Conservation (phyloP, 1,140 invertebrate genomes). For the Neelides sp. region DNA sequence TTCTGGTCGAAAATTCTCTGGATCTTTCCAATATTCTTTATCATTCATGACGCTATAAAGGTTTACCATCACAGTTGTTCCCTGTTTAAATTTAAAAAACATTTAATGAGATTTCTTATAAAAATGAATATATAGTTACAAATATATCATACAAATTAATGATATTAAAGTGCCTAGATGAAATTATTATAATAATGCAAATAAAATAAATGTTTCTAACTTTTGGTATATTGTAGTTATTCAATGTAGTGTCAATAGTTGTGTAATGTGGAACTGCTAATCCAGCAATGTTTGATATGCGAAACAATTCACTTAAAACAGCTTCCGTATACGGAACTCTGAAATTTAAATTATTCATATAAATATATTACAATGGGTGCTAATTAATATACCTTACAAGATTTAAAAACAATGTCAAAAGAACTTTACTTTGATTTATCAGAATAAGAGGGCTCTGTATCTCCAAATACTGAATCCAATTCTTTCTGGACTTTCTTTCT, state of each 20-base stretch:
- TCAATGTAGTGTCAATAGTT: too few relatives aligned
- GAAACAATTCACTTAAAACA: slow-evolving; percentile 37
- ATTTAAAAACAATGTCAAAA: neutral
- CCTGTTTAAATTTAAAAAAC: slow-evolving; percentile 46
- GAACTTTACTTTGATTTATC: slow-evolving; percentile 34
- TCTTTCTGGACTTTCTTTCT: slow-evolving; percentile 40
- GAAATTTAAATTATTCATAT: slow-evolving; percentile 27
- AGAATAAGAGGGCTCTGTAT: slow-evolving; percentile 34
- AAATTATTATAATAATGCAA: too few relatives aligned
- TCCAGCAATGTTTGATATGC: slow-evolving; percentile 22
- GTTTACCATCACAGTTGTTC: slow-evolving; percentile 69
- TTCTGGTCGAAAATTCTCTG: slow-evolving; percentile 59
- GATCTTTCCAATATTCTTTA: slow-evolving; percentile 52
- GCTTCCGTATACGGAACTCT: slow-evolving; percentile 52
- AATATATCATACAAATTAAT: neutral
- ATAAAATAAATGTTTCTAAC: neutral
- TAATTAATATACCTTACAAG: neutral
- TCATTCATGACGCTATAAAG: slow-evolving; percentile 60
- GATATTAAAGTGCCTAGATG: too few relatives aligned
- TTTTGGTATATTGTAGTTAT: neutral
- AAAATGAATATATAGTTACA: too few relatives aligned
- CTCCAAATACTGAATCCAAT: slow-evolving; percentile 39
- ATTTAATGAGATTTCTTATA: too few relatives aligned
- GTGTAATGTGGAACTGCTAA: slow-evolving; percentile 15
- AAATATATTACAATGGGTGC: neutral